Evolutionary conservation across 2,888 invertebrate genomes (phyloP).

Genomic region (Xestia rhomboidea): DNA sequence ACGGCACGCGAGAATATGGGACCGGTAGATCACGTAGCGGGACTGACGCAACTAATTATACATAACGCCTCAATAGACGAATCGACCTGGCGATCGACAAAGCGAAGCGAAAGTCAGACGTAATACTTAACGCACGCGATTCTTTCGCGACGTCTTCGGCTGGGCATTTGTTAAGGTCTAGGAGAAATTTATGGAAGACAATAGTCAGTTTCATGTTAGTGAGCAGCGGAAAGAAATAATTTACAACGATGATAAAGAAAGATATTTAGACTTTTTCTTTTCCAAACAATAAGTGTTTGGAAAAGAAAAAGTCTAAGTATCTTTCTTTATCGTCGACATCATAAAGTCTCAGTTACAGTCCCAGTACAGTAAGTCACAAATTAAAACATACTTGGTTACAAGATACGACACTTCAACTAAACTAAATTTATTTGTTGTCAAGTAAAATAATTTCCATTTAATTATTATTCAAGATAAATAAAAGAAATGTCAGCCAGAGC

Average conservation of each 20-base stretch:
- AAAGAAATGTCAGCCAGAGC: conserved; percentile 39
- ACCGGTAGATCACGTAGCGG: conserved; percentile 84
- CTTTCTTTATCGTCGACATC: no score
- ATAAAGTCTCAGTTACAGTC: background rate
- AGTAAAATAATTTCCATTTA: background rate
- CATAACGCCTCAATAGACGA: conserved; percentile 81
- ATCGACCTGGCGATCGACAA: conserved; percentile 73
- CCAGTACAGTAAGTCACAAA: background rate
- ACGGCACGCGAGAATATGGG: conserved; percentile 80
- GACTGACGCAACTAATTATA: conserved; percentile 89
- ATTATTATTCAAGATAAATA: conserved; percentile 35
- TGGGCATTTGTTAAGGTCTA: conserved; percentile 30
- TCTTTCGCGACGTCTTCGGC: conserved; percentile 37
- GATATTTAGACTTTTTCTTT: no score
- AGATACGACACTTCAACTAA: background rate
- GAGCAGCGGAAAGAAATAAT: background rate
- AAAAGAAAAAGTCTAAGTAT: background rate
- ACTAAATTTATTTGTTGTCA: background rate
- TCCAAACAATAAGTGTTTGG: background rate
- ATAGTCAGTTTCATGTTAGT: conserved; percentile 5
- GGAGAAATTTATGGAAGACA: conserved; percentile 48
- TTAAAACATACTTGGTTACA: background rate
- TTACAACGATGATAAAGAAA: no score
- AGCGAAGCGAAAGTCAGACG: conserved; percentile 82
- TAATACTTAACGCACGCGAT: conserved; percentile 73